A percentile compares a stretch with the other conserved stretches of the same genome.
Evolutionary conservation across 2,113 vertebrate species (phyloP).

Genomic region (Sorex araneus): DNA sequence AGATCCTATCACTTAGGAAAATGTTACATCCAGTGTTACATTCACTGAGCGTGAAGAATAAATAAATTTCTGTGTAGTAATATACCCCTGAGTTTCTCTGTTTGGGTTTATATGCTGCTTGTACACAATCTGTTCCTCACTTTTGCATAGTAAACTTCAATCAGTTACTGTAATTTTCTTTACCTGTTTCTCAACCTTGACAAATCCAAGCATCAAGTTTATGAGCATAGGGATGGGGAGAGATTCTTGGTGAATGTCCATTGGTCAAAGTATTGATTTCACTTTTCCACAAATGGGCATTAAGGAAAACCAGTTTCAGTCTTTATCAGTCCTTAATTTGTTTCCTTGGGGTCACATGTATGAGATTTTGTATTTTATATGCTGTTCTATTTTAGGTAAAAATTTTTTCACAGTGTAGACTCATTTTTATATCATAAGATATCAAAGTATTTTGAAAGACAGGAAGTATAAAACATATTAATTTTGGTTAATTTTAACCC

Average conservation of each 20-base stretch:
- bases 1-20: too few relatives aligned
- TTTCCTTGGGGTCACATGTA: not conserved
- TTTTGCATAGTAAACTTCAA: not conserved
- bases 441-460: not conserved
- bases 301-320: not conserved
- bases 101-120: too few relatives aligned
- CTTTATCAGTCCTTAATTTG: not conserved
- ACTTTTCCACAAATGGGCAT: not conserved
- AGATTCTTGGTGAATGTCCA: not conserved
- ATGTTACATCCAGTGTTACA: too few relatives aligned
- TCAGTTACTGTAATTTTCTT: not conserved
- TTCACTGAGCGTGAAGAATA: too few relatives aligned
- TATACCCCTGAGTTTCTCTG: too few relatives aligned
- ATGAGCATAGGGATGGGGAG: not conserved
- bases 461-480: not conserved
- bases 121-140: not conserved
- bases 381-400: not conserved
- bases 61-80: too few relatives aligned
- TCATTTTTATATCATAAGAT: not conserved
- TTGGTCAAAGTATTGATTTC: not conserved
- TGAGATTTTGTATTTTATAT: not conserved
- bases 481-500: not conserved
- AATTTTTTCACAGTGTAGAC: not conserved
- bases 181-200: not conserved
- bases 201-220: not conserved